A percentile compares a stretch with the other conserved stretches of the same genome.
Conservation (phyloP, 1,140 invertebrate genomes). For the Solenopsis invicta region DNA sequence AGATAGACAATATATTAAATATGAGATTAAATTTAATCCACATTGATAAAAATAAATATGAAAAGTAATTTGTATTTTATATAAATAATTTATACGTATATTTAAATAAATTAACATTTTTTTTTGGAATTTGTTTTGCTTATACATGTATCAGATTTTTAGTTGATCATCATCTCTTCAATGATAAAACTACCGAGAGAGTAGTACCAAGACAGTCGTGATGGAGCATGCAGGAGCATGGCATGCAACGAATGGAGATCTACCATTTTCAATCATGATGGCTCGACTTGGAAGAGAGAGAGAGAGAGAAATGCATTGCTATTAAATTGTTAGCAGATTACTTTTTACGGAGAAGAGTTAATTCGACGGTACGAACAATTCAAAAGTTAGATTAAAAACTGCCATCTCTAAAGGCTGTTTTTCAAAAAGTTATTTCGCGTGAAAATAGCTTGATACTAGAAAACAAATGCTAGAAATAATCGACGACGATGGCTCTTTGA, state of each 20-base stretch:
- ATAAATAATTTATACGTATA: background rate
- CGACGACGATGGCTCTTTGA: background rate
- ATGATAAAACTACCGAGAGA: no score
- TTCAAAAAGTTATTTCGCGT: background rate
- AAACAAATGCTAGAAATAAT: slow-evolving; percentile 58
- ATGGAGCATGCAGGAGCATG: no score
- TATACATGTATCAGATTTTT: background rate
- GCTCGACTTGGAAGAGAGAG: no score
- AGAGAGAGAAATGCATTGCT: no score
- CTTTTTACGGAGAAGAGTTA: background rate
- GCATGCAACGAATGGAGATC: no score
- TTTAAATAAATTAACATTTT: slow-evolving; percentile 22
- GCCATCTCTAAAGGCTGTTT: background rate
- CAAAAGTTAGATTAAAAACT: slow-evolving; percentile 8
- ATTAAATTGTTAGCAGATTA: background rate
- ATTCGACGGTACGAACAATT: background rate
- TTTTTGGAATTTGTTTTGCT: background rate
- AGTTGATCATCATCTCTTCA: no score
- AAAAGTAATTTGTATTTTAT: background rate
- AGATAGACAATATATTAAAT: no score
- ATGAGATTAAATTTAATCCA: no score
- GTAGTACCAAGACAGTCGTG: no score
- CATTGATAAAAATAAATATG: no score
- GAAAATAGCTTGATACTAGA: slow-evolving; percentile 24
- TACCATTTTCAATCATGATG: no score